Percentiles rank a stretch among this genome's conserved stretches.
Evolutionary conservation across 2,888 invertebrate genomes (phyloP).

Genomic region (Orchesellides sinensis): DNA sequence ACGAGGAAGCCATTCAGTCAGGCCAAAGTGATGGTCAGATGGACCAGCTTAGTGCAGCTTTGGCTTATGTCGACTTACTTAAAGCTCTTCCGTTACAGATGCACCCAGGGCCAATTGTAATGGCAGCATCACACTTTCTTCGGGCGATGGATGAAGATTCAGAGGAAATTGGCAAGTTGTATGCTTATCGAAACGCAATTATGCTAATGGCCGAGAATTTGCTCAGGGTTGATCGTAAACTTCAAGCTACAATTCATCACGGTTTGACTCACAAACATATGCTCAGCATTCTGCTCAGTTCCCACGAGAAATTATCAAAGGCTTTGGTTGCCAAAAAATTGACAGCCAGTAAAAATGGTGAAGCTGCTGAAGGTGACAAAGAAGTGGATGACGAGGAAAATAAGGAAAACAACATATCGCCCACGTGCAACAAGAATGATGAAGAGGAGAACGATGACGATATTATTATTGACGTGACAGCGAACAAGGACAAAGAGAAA

Average conservation of each 20-base stretch:
- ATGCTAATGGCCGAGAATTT: conserved; percentile 68
- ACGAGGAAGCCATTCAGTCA: conserved; percentile 65
- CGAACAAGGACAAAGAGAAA: conserved; percentile 10
- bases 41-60: conserved; percentile 64
- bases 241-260: conserved; percentile 68
- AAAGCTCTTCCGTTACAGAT: conserved; percentile 66
- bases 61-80: conserved; percentile 69
- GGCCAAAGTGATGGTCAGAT: conserved; percentile 46
- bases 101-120: conserved; percentile 68
- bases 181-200: conserved; percentile 68
- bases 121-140: conserved; percentile 71
- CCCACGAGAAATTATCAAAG: conserved; percentile 68
- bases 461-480: background rate
- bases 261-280: conserved; percentile 71
- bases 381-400: conserved; percentile 24
- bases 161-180: conserved; percentile 44
- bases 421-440: conserved; percentile 29
- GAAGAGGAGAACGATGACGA: conserved; percentile 7
- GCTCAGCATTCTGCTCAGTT: conserved; percentile 64
- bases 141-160: conserved; percentile 63
- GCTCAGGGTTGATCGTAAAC: conserved; percentile 61
- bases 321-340: conserved; percentile 46
- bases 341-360: no score
- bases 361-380: background rate
- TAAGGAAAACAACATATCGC: conserved; percentile 17